These are phyloP conservation scores for Clunio marinus DNA, from an alignment of 2,888 invertebrate species.

Conservation along the genomic window DNA sequence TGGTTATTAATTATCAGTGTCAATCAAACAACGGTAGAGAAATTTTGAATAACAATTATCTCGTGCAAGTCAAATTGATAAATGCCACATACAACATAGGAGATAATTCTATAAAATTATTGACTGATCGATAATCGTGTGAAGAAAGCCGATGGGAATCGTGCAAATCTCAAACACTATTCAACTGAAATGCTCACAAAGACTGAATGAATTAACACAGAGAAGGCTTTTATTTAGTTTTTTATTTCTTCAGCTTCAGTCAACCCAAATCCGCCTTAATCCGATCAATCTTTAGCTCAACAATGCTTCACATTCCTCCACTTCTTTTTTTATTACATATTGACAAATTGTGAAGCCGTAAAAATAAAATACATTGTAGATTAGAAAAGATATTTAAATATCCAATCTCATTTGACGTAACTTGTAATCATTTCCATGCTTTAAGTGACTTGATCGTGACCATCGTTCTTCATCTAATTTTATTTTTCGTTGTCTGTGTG, in stretches of 20 bases:
- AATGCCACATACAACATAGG: background rate
- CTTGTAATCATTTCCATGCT: background rate
- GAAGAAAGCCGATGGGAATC: background rate
- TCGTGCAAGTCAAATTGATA: constrained; percentile 13
- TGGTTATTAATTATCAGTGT: constrained; percentile 23
- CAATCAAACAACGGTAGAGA: too few relatives aligned
- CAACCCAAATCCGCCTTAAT: too few relatives aligned
- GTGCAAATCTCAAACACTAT: too few relatives aligned
- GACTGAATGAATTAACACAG: too few relatives aligned
- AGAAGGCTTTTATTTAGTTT: too few relatives aligned
- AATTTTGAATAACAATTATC: constrained; percentile 14
- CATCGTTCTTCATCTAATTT: background rate
- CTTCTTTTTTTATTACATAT: background rate
- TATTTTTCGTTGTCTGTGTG: constrained; percentile 17
- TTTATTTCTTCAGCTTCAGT: too few relatives aligned
- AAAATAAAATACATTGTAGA: too few relatives aligned
- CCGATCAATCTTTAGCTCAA: background rate
- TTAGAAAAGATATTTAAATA: too few relatives aligned
- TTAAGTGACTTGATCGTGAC: background rate
- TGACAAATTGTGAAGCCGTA: background rate
- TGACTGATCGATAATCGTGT: constrained; percentile 3
- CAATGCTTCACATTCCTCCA: background rate
- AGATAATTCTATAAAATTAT: constrained; percentile 12
- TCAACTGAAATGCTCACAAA: too few relatives aligned
- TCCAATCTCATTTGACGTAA: background rate